A percentile compares a stretch with the other conserved stretches of the same genome.
These are phyloP conservation scores for Prunella fulvescens DNA, from an alignment of 2,113 vertebrate genomes.

Conservation along the genomic window DNA sequence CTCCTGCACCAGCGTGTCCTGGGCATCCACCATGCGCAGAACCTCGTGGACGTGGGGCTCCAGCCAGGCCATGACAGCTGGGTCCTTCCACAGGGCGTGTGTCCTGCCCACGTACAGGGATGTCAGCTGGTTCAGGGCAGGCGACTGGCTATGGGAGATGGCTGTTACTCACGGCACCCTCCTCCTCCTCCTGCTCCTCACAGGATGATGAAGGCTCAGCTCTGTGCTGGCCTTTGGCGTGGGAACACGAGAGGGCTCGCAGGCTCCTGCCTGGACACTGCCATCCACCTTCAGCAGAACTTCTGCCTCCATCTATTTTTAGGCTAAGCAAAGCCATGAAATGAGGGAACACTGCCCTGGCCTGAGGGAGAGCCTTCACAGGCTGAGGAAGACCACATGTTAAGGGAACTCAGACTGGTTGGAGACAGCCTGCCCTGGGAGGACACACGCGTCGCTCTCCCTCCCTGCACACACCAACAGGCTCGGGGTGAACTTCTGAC, in stretches of 20 bases:
- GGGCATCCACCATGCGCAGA: constrained; percentile 78
- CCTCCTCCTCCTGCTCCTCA: background rate
- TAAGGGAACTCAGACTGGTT: background rate
- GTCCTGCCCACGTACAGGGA: constrained; percentile 88
- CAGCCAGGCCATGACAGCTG: constrained; percentile 86
- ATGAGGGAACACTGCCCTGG: background rate
- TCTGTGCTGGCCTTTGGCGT: background rate
- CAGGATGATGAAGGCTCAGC: background rate
- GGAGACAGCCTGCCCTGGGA: background rate
- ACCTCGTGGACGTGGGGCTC: constrained; percentile 84
- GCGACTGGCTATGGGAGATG: constrained; percentile 76
- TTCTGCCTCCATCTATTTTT: background rate
- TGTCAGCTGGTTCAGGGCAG: constrained; percentile 86
- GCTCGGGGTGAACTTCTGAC: background rate
- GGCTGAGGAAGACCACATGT: background rate
- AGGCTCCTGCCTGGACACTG: background rate
- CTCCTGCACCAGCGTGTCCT: constrained; percentile 80
- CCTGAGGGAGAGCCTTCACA: background rate
- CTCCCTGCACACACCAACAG: background rate
- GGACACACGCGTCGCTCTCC: accelerated
- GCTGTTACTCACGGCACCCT: background rate
- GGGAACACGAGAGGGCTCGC: background rate
- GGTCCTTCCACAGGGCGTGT: constrained; percentile 88
- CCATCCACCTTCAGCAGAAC: background rate
- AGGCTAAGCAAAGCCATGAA: background rate